Evolutionary conservation across 2,888 invertebrate species (phyloP).

Genomic region (Aleiodes leptofemur): DNA sequence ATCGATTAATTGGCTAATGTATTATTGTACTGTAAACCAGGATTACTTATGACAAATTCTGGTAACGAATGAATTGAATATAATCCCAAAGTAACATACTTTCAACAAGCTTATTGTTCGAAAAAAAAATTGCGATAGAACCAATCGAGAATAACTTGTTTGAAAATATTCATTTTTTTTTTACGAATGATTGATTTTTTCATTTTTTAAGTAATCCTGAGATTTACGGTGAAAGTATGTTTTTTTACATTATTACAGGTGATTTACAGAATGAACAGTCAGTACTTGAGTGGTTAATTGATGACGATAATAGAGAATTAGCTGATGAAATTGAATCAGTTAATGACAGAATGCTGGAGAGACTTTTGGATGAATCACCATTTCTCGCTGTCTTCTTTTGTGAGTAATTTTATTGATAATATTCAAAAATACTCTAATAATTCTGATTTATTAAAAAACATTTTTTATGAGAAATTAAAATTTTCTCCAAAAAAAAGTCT

Average conservation of each 20-base stretch:
- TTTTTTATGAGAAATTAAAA: background rate
- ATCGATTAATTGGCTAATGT: too few species aligned
- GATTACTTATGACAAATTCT: too few species aligned
- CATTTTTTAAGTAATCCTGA: too few species aligned
- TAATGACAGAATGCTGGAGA: conserved; percentile 91
- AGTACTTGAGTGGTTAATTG: conserved; percentile 93
- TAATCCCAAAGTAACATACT: too few species aligned
- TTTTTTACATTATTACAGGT: conserved; percentile 75
- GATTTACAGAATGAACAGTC: conserved; percentile 94
- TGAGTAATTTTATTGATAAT: conserved; percentile 76
- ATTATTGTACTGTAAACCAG: too few species aligned
- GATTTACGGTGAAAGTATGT: background rate
- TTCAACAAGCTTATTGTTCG: too few species aligned
- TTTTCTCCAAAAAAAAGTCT: too few species aligned
- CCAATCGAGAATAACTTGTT: too few species aligned
- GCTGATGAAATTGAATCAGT: conserved; percentile 96
- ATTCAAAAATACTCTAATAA: background rate
- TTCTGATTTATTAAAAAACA: background rate
- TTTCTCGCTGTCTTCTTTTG: conserved; percentile 94
- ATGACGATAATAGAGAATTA: conserved; percentile 94
- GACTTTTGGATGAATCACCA: conserved; percentile 89
- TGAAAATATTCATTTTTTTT: too few species aligned
- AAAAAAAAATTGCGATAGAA: too few species aligned
- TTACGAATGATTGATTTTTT: too few species aligned
- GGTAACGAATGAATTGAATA: too few species aligned